These are phyloP conservation scores for Ceratotherium simum DNA, from an alignment of 2,113 vertebrate genomes.

Conservation along the genomic window DNA sequence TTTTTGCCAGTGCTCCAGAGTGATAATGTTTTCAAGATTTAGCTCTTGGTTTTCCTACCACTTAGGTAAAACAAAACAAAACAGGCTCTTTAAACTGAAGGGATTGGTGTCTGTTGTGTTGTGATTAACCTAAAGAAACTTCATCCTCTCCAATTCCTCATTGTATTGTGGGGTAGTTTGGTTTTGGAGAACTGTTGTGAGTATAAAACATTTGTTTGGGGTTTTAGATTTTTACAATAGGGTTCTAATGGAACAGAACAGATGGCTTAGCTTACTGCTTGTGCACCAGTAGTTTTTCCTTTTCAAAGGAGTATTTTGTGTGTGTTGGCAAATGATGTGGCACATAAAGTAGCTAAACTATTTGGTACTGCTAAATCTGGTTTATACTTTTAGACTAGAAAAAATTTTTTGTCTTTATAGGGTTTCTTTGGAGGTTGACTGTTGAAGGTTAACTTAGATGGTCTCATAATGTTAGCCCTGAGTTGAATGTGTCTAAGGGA, in stretches of 20 bases:
- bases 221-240: conserved; percentile 36
- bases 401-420: conserved; percentile 58
- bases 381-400: conserved; percentile 66
- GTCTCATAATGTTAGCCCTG: conserved; percentile 57
- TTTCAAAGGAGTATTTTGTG: conserved; percentile 18
- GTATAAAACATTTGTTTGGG: conserved; percentile 27
- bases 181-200: conserved; percentile 61
- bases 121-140: conserved; percentile 47
- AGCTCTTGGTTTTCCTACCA: conserved; percentile 51
- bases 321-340: conserved; percentile 66
- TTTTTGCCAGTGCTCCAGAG: conserved; percentile 46
- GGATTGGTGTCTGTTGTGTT: conserved; percentile 48
- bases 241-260: conserved; percentile 17
- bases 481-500: conserved; percentile 69
- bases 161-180: conserved; percentile 51
- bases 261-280: conserved; percentile 18
- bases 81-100: conserved; percentile 42
- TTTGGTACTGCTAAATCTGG: conserved; percentile 68
- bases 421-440: conserved; percentile 77
- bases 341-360: conserved; percentile 71
- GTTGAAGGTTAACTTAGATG: conserved; percentile 61
- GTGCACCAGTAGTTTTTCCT: not conserved
- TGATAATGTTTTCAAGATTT: conserved; percentile 36
- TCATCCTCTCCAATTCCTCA: not conserved
- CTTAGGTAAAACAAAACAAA: conserved; percentile 59